phyloP scores from a whole-genome alignment of 2,797 vertebrate species.

The Heteromormyrus szaboi region DNA sequence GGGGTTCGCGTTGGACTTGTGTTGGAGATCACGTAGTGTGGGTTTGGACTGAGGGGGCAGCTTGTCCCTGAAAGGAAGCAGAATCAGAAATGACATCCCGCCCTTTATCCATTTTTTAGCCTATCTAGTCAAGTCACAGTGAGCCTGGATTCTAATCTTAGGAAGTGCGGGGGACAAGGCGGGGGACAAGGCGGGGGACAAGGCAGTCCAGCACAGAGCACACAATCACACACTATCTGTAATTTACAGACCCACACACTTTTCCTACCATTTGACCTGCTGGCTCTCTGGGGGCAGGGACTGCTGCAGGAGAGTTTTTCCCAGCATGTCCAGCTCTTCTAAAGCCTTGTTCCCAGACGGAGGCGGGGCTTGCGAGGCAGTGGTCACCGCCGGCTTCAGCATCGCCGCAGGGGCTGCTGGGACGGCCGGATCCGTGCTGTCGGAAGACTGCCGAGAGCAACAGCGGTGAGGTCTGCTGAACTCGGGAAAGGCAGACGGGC shows the following conservation, averaged over 20 bases:
- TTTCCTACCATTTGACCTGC: conserved; percentile 87
- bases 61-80: conserved; percentile 72
- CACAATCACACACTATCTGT: not conserved
- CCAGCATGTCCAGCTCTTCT: conserved; percentile 84
- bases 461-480: not conserved
- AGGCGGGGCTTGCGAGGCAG: conserved; percentile 30
- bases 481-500: not conserved
- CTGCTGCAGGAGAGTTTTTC: conserved; percentile 86
- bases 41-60: conserved; percentile 71
- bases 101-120: not conserved
- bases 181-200: not conserved
- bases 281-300: conserved; percentile 84
- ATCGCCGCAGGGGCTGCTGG: conserved; percentile 36
- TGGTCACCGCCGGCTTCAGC: conserved; percentile 49
- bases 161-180: not conserved
- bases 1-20: conserved; percentile 55
- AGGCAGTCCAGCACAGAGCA: not conserved
- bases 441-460: conserved; percentile 62
- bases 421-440: conserved; percentile 53
- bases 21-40: conserved; percentile 85
- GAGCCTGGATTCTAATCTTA: not conserved
- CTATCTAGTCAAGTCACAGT: not conserved
- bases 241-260: not conserved
- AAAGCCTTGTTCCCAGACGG: conserved; percentile 63
- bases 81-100: not conserved